Evolutionary conservation across 2,888 invertebrate species (phyloP), one percentile per base, ranked within the genome.

Genomic region (Drosophila affinis): DNA sequence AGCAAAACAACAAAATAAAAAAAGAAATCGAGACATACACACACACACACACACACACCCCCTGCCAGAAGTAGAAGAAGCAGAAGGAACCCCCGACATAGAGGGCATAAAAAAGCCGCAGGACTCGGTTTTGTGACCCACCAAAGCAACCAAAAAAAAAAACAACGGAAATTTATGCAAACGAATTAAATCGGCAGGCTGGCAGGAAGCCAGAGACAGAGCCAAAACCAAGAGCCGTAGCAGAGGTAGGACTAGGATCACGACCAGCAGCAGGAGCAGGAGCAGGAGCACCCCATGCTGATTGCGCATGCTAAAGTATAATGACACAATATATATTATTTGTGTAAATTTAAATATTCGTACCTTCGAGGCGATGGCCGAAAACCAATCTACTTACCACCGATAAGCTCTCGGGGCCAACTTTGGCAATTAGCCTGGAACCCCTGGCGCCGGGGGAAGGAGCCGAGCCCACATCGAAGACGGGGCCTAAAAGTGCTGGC

Each of bases 161-260:
- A 71, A 54, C 69, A 56, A 69, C 67, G 76, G 79, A 81, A 86
- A 81, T 86, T 68, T 81, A 81, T 81, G 87, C 87, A 86, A 86
- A 83, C 81, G 81, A 86, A 87, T 86, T 83, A 83, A 83, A 81
- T 81, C 87, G 87, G 80, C 87, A 81, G 81, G 68, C 83, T 77
- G 83, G 75, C 83, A 77, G 78, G 71, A 76, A 73, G 75, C 77
- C 86, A 86, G 29, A 34, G 46, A 18, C 53, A 53, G 21, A 9
- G 18, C 14, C 32, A 53, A 10, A 12, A 39, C 12, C 51, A 24
- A 14, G 6, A 18, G n/a, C 48, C 9, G 29, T 32, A 61, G 32
- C 63, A 34, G 32, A 27, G 48, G 34, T 49, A 45, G 65, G 34
- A 39, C 52, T 24, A 51, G 48, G n/a, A 21, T 27, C 29, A 12